Evolutionary conservation across 2,888 invertebrate species (phyloP).

Genomic region (Sepioteuthis lessoniana): DNA sequence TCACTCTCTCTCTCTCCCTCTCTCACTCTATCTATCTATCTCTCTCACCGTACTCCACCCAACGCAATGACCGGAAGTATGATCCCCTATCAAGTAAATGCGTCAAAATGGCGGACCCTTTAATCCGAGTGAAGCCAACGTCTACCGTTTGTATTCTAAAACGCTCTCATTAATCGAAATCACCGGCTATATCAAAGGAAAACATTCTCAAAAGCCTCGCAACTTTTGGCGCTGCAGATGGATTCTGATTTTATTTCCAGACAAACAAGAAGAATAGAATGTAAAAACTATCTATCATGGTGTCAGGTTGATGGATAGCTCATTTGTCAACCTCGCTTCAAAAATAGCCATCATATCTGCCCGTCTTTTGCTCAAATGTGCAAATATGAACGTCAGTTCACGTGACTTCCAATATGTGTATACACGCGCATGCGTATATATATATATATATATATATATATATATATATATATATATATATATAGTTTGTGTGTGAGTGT

Average conservation of each 20-base stretch:
- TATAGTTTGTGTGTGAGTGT: no score
- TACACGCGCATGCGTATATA: background rate
- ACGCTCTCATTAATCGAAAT: background rate
- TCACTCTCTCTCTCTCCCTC: background rate
- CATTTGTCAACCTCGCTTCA: background rate
- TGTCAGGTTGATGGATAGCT: background rate
- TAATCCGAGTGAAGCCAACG: background rate
- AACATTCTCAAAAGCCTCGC: background rate
- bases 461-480: no score
- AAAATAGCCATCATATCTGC: conserved; percentile 13
- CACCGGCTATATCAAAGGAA: background rate
- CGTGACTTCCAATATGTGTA: background rate
- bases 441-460: no score
- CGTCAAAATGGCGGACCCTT: background rate
- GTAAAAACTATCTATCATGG: conserved; percentile 4
- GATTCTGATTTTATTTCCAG: background rate
- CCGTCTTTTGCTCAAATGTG: background rate
- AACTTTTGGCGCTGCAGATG: background rate
- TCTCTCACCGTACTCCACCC: background rate
- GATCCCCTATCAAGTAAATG: background rate
- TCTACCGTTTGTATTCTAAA: background rate
- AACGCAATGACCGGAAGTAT: background rate
- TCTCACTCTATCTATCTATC: no score
- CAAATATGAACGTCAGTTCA: background rate
- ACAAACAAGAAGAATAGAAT: background rate